Evolutionary conservation across 2,888 invertebrate species (phyloP).

Genomic region (Drosophila subsilvestris): DNA sequence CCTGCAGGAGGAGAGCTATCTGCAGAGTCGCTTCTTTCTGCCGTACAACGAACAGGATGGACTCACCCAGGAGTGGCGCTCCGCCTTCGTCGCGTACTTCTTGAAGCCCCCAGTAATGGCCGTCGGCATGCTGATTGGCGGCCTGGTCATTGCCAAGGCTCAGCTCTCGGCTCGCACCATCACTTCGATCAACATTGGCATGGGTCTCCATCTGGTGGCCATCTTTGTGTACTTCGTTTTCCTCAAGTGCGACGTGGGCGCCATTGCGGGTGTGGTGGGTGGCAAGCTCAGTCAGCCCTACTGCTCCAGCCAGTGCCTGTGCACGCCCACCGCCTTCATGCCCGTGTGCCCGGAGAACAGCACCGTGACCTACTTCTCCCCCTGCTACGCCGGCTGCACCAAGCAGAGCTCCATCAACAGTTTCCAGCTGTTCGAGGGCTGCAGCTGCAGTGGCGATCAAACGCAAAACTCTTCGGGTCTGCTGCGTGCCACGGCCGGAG

Average conservation of each 20-base stretch:
- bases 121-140: slow-evolving; percentile 85
- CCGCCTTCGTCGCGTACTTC: slow-evolving; percentile 85
- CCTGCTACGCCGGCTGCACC: slow-evolving; percentile 90
- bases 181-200: slow-evolving; percentile 85
- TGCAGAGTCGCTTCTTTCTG: slow-evolving; percentile 86
- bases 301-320: slow-evolving; percentile 86
- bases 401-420: slow-evolving; percentile 83
- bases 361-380: slow-evolving; percentile 87
- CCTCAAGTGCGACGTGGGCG: slow-evolving; percentile 84
- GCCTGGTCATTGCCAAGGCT: slow-evolving; percentile 85
- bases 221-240: slow-evolving; percentile 85
- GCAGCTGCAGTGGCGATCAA: slow-evolving; percentile 84
- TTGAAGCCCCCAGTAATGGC: slow-evolving; percentile 86
- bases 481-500: slow-evolving; percentile 85
- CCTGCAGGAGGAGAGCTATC: slow-evolving; percentile 85
- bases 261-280: slow-evolving; percentile 85
- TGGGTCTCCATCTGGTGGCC: slow-evolving; percentile 83
- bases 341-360: slow-evolving; percentile 87
- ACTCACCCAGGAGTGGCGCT: slow-evolving; percentile 85
- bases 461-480: slow-evolving; percentile 52
- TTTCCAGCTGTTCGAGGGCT: slow-evolving; percentile 85
- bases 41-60: slow-evolving; percentile 85
- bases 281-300: slow-evolving; percentile 84
- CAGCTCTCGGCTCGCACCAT: slow-evolving; percentile 85
- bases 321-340: slow-evolving; percentile 85